Evolutionary conservation across 2,888 invertebrate species (phyloP).

Genomic region (Anoncus sp.): DNA sequence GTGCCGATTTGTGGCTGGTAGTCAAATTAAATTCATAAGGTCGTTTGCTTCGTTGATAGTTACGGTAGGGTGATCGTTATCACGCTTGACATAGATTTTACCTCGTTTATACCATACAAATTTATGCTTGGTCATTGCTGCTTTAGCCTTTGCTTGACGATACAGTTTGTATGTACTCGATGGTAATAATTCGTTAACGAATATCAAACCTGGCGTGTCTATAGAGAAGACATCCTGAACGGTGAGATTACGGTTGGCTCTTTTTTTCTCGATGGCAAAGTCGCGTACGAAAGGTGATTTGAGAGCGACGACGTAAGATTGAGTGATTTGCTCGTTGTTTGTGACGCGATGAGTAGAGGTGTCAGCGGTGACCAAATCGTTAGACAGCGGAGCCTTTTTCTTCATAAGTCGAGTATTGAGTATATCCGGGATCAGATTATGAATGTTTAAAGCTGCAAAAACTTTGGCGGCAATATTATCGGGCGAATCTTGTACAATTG

Average conservation of each 20-base stretch:
- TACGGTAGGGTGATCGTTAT: background rate
- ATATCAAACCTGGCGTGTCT: background rate
- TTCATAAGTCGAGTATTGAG: too few species aligned
- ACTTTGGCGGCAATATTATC: too few species aligned
- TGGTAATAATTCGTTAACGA: conserved; percentile 10
- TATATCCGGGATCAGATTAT: too few species aligned
- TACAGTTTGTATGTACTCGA: background rate
- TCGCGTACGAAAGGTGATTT: background rate
- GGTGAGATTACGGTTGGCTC: background rate
- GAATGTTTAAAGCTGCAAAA: too few species aligned
- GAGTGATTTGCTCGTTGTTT: background rate
- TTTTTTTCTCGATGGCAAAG: background rate
- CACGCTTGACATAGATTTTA: background rate
- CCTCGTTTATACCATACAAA: conserved; percentile 9
- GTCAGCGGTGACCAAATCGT: too few species aligned
- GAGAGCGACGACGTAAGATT: background rate
- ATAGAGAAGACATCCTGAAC: background rate
- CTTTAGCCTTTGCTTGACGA: background rate
- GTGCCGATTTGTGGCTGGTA: too few species aligned
- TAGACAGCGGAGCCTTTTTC: too few species aligned
- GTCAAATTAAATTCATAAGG: too few species aligned
- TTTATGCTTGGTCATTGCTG: background rate
- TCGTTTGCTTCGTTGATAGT: background rate
- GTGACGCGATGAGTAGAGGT: too few species aligned
- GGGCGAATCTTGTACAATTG: too few species aligned